Conservation (phyloP, 2,888 invertebrate species). For the Lathronympha strigana region DNA sequence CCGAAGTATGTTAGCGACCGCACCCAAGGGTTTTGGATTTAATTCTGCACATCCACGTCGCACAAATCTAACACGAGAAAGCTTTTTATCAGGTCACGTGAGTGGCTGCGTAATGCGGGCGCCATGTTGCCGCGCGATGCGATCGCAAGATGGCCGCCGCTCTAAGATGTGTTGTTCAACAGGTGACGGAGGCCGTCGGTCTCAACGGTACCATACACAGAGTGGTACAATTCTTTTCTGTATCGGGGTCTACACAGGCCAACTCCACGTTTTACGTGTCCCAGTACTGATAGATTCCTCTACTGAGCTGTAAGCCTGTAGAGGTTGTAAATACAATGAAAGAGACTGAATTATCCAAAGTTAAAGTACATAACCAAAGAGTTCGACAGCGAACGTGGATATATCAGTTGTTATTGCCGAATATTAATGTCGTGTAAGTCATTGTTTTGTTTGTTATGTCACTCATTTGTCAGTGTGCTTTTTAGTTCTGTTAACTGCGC, state of each 20-base stretch:
- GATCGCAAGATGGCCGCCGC: constrained; percentile 67
- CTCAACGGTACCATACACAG: constrained; percentile 86
- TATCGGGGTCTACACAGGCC: constrained; percentile 85
- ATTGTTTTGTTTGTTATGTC: constrained; percentile 82
- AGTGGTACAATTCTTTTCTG: constrained; percentile 86
- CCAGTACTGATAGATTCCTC: constrained; percentile 78
- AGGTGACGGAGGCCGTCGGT: constrained; percentile 86
- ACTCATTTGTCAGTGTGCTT: constrained; percentile 83
- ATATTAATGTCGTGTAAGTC: constrained; percentile 82
- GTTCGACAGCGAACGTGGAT: constrained; percentile 68
- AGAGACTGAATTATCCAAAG: constrained; percentile 82
- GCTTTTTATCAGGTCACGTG: constrained; percentile 38
- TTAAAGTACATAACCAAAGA: constrained; percentile 72
- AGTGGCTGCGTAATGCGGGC: constrained; percentile 43
- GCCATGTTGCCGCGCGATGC: constrained; percentile 50
- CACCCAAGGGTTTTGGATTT: constrained; percentile 55
- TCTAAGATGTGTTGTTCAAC: constrained; percentile 83
- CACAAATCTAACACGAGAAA: constrained; percentile 41
- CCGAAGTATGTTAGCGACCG: constrained; percentile 55
- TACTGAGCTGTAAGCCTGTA: constrained; percentile 62
- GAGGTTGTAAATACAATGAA: constrained; percentile 79
- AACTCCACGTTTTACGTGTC: constrained; percentile 87
- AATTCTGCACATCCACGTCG: constrained; percentile 43
- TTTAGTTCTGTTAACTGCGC: constrained; percentile 71
- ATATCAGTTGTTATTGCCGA: constrained; percentile 75